Base-by-base conservation (phyloP, 2,113 vertebrate genomes). In the Cranoglanis bouderius region DNA sequence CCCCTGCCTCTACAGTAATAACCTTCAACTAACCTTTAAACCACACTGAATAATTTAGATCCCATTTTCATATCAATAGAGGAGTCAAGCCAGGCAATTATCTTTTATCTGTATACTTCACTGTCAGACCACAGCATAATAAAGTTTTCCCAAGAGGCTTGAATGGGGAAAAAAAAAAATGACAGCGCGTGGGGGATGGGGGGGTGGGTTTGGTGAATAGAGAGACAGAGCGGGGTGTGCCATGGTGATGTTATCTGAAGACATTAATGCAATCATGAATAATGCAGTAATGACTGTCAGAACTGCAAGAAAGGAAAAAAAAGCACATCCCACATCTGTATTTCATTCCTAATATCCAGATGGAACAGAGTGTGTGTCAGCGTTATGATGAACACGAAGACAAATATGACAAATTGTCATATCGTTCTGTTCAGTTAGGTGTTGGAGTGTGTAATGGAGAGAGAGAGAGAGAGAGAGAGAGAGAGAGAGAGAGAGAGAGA, bases 11-110 rank as follows among this genome's bases (percentile, higher is more conserved):
- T 87, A 93, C 96, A 96, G 96, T 97, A 97, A 97, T 98, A 98
- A 99, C 97, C 97, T 99, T 98, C 97, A 97, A 96, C 96, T 97
- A 98, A 98, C 98, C 97, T 99, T 99, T 97, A 98, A 94, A 97
- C 95, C 95, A 92, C 93, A 91, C 95, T 96, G 97, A 98, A 97
- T 97, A 96, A 98, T 98, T 97, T 95, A 94, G 95, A 95, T 96
- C 96, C 96, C 93, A 98, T 98, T 98, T 98, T 97, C 97, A 97
- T 97, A 97, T 98, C 97, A 97, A 97, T 97, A 96, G 95, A 93
- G 92, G 95, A 97, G 97, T 98, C 97, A 96, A 97, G 96, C 96
- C 97, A 97, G 96, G 97, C 97, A 99, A 98, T 99, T 98, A 98
- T 98, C 97, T 98, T 98, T 98, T 97, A 97, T 97, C 97, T 96